Base-by-base conservation (phyloP, 1,140 invertebrate genomes). In the Aphis craccivora region DNA sequence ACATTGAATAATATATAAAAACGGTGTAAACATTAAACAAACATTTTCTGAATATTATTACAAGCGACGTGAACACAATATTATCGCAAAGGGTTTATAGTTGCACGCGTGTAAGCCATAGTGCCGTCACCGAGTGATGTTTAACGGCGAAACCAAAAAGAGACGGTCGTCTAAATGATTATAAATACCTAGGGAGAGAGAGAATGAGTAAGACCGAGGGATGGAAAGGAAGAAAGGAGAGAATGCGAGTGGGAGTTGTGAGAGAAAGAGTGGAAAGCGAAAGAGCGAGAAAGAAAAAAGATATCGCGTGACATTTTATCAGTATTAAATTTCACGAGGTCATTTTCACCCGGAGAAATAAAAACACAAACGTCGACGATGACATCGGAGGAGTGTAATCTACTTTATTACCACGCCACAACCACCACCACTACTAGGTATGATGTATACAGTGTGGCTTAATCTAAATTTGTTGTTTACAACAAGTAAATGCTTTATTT, bases 291-390 rank as follows among this genome's bases (percentile, higher is more conserved):
- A 35, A 1, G 4, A 51, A 51, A 40, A 37, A 55, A 90, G 53
- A 90, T 37, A 90, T 90, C 53, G 48, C 53, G 51, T 55, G 88
- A 90, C 53, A 60, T 60, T 90, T 55, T 90, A 90, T 60, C 53
- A 60, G 88, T 60, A 60, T 90, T 90, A 60, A 90, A 90, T 90
- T 90, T 90, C 88, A 40, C 35, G 53, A 90, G 53, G 51, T 60
- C 35, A 60, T 90, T 90, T 90, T 90, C n/a, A 60, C 53, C 51
- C 53, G 23, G 51, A 90, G 88, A 40, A 60, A 90, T 37, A 55
- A 25, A 48, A 88, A 88, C 87, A 60, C 53, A 60, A 90, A 90
- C 23, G 37, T 55, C 51, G 87, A 89, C 87, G 48, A 76, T 76
- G 60, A 76, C 60, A 76, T 30, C 51, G n/a, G 22, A 51, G 48